Evolutionary conservation across 2,888 invertebrate species (phyloP).

Genomic region (Anagyrus pseudococci): DNA sequence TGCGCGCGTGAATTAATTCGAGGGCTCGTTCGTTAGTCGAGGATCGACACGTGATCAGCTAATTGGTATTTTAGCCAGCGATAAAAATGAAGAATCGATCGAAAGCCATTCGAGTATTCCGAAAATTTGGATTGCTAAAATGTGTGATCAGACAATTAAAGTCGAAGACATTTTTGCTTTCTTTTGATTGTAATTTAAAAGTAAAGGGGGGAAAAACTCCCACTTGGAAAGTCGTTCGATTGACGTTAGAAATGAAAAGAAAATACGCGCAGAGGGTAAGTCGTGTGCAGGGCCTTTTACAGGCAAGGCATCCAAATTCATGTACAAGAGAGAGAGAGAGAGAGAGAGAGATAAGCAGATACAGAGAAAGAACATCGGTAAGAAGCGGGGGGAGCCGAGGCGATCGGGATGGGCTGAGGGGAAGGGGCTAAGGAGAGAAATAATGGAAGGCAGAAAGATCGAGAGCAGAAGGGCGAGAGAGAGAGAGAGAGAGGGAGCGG

Average conservation of each 20-base stretch:
- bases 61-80: no score
- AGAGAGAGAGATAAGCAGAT: slow-evolving; percentile 8
- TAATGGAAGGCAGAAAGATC: not conserved
- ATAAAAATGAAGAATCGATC: no score
- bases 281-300: not conserved
- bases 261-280: not conserved
- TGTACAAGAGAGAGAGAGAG: not conserved
- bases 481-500: slow-evolving; percentile 29
- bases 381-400: slow-evolving; percentile 10
- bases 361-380: not conserved
- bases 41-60: no score
- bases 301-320: not conserved
- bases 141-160: no score
- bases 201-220: no score
- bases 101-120: no score
- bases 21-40: no score
- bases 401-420: slow-evolving; percentile 15
- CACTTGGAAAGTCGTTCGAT: no score
- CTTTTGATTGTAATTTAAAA: no score
- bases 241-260: not conserved
- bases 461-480: not conserved
- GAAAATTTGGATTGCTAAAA: no score
- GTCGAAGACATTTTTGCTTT: no score
- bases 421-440: slow-evolving; percentile 15
- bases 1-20: no score